A percentile compares a stretch with the other conserved stretches of the same genome.
phyloP scores from a whole-genome alignment of 2,888 invertebrate species.

The Teinopalpus imperialis region DNA sequence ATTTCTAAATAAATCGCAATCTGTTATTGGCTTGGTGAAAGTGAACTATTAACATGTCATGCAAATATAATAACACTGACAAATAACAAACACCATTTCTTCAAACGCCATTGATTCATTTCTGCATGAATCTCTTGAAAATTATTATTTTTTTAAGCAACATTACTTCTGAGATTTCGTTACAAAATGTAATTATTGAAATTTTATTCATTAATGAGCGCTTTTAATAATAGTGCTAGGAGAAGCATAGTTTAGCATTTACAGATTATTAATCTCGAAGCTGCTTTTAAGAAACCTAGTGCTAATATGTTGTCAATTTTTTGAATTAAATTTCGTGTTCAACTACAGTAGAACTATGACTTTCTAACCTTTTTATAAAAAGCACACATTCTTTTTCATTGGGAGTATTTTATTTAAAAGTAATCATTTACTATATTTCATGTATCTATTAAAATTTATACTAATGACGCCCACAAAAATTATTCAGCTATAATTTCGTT shows the following conservation, averaged over 20 bases:
- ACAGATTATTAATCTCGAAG: constrained; percentile 55
- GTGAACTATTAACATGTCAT: constrained; percentile 65
- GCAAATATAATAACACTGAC: constrained; percentile 53
- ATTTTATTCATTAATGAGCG: constrained; percentile 66
- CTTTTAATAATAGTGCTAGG: constrained; percentile 74
- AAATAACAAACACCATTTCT: constrained; percentile 79
- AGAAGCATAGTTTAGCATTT: constrained; percentile 70
- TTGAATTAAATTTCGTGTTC: constrained; percentile 45
- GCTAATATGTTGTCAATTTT: constrained; percentile 51
- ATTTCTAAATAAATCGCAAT: constrained; percentile 63
- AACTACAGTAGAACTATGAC: constrained; percentile 41
- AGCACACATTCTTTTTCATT: not conserved
- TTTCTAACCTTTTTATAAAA: constrained; percentile 19
- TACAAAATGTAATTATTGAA: constrained; percentile 46
- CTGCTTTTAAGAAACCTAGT: constrained; percentile 50
- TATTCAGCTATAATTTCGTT: no score
- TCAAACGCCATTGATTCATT: constrained; percentile 76
- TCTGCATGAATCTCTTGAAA: constrained; percentile 75
- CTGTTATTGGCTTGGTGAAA: constrained; percentile 71
- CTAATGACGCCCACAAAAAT: no score
- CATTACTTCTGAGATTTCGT: constrained; percentile 34
- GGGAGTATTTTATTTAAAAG: not conserved
- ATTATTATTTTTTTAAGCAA: constrained; percentile 44
- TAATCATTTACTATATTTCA: not conserved
- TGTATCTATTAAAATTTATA: no score